These are phyloP conservation scores for Aurelia aurita complex sp. Pacific DNA, from an alignment of 30 jellyfish, hydroid and myxozoan genomes.

Conservation along the genomic window DNA sequence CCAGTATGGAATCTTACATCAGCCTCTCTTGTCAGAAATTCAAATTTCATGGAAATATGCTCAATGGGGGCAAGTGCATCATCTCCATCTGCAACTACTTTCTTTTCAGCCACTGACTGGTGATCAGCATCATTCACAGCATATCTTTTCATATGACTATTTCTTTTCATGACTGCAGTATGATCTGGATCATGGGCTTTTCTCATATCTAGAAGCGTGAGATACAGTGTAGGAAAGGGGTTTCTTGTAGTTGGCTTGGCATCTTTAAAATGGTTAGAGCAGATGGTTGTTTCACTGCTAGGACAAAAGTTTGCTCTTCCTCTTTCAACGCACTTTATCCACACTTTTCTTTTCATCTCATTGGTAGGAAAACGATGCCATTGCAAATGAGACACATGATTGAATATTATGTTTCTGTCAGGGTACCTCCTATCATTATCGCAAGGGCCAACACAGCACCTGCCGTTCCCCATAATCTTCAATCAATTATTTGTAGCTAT, in stretches of 20 bases:
- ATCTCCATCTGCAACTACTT: not conserved
- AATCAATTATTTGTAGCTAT: not conserved
- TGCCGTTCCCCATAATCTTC: constrained; percentile 40
- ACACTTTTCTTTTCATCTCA: constrained; percentile 5
- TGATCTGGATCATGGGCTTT: constrained; percentile 11
- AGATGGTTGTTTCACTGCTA: constrained; percentile 6
- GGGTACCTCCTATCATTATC: constrained; percentile 58
- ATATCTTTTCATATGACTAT: constrained; percentile 20
- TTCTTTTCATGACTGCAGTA: constrained; percentile 14
- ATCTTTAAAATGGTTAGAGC: constrained; percentile 56
- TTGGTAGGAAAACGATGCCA: constrained; percentile 30
- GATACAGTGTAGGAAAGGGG: constrained; percentile 30
- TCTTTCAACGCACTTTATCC: constrained; percentile 38
- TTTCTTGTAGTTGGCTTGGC: constrained; percentile 50
- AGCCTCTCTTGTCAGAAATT: constrained; percentile 37
- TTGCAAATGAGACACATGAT: constrained; percentile 28
- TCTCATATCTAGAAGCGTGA: constrained; percentile 38
- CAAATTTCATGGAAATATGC: constrained; percentile 47
- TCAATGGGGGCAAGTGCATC: constrained; percentile 12
- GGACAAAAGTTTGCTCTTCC: constrained; percentile 49
- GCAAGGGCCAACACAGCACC: constrained; percentile 58
- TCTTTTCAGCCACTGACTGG: constrained; percentile 24
- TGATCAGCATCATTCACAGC: constrained; percentile 16
- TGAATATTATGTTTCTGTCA: constrained; percentile 5
- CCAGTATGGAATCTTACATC: constrained; percentile 64